These are phyloP conservation scores for Cecropterus lyciades DNA, from an alignment of 1,140 invertebrate species.

Conservation along the genomic window DNA sequence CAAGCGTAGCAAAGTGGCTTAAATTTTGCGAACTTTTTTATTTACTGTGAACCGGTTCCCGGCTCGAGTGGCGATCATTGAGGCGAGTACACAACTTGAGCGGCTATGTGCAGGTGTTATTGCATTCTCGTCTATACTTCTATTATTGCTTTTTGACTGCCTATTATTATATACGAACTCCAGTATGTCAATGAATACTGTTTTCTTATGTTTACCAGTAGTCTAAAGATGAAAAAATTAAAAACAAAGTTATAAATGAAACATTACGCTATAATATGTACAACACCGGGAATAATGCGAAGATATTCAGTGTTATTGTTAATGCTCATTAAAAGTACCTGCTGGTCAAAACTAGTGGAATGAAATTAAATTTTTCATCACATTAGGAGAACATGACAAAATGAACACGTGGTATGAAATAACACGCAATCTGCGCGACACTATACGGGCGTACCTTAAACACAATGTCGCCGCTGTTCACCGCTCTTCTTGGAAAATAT, in stretches of 20 bases:
- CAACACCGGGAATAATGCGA: too few relatives aligned
- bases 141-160: slow-evolving; percentile 20
- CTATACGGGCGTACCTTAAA: slow-evolving; percentile 26
- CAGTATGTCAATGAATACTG: too few relatives aligned
- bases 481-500: slow-evolving; percentile 29
- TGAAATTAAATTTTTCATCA: slow-evolving; percentile 31
- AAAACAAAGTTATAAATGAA: too few relatives aligned
- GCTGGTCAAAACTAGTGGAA: not conserved
- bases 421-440: slow-evolving; percentile 21
- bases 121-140: slow-evolving; percentile 29
- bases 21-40: slow-evolving; percentile 60
- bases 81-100: slow-evolving; percentile 37
- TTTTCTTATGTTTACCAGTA: too few relatives aligned
- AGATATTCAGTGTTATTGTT: too few relatives aligned
- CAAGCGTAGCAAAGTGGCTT: slow-evolving; percentile 31
- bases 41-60: slow-evolving; percentile 55
- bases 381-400: slow-evolving; percentile 24
- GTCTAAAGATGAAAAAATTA: too few relatives aligned
- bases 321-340: too few relatives aligned
- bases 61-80: slow-evolving; percentile 36
- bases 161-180: slow-evolving; percentile 29
- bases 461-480: slow-evolving; percentile 23
- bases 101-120: slow-evolving; percentile 25
- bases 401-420: slow-evolving; percentile 31
- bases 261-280: too few relatives aligned